A percentile compares a stretch with the other conserved stretches of the same genome.
phyloP scores from a whole-genome alignment of 2,888 invertebrate species.

The Pammene aurita region DNA sequence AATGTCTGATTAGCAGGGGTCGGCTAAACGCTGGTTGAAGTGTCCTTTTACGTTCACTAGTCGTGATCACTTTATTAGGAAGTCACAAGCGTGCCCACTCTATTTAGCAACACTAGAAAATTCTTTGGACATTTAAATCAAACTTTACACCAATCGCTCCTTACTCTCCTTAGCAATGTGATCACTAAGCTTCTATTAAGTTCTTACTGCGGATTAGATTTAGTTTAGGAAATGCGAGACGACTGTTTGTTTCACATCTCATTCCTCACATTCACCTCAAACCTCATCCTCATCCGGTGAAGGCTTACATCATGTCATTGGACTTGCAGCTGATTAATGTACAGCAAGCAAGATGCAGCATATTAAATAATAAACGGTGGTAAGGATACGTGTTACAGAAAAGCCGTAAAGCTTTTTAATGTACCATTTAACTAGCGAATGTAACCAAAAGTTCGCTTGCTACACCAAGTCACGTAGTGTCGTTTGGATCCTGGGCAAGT shows the following conservation, averaged over 20 bases:
- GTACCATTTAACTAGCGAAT: conserved; percentile 32
- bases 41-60: conserved; percentile 48
- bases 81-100: conserved; percentile 48
- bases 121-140: conserved; percentile 14
- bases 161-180: neutral
- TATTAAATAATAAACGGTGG: conserved; percentile 18
- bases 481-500: conserved; percentile 53
- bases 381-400: conserved; percentile 26
- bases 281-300: conserved; percentile 25
- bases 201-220: neutral
- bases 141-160: neutral
- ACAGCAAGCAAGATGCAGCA: conserved; percentile 14
- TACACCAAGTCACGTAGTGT: conserved; percentile 49
- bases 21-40: conserved; percentile 37
- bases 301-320: conserved; percentile 13
- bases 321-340: conserved; percentile 10
- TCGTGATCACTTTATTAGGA: conserved; percentile 77
- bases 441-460: conserved; percentile 44
- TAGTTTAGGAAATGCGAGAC: conserved; percentile 13
- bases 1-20: conserved; percentile 42
- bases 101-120: conserved; percentile 49
- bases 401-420: conserved; percentile 41
- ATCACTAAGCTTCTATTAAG: neutral
- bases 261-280: conserved; percentile 18
- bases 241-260: conserved; percentile 9